Evolutionary conservation across 2,113 vertebrate genomes (phyloP), one percentile per base, ranked within the genome.

Genomic region (Nothocercus julius): DNA sequence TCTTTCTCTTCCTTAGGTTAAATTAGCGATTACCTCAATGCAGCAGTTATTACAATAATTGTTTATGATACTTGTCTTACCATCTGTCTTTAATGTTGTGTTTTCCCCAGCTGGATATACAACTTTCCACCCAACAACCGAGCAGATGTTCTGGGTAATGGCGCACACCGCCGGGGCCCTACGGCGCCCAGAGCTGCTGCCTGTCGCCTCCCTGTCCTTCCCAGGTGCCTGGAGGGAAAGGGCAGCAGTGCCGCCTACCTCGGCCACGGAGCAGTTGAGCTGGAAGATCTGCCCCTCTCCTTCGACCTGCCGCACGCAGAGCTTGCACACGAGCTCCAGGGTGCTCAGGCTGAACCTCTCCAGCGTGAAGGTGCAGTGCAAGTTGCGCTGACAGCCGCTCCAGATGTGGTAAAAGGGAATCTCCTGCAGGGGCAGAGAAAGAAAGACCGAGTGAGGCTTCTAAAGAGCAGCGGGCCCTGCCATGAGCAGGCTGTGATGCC

Each of bases 211-310:
- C 0, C 51, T 58, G 85, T 66, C 86, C 58, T 93, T 95, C 44
- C 61, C 32, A 44, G 44, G 44, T 44, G 44, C 44, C 44, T 5
- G 15, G 44, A 17, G 44, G 15, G 15, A 44, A 44, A 16, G 44
- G 14, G 28, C 44, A 82, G 47, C 66, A 89, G 68, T 8, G 3
- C 45, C 2, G 64, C 94, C 97, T 94, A 99, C 99, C 98, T 99
- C 99, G 25, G 98, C 98, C 94, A 99, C 80, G 1, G 98, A 98
- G 94, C 98, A 99, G 97, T 98, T 98, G 63, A 99, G 98, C 96
- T 99, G 99, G 96, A 99, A 99, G 96, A 99, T 99, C 97, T 99
- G 99, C 13, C 99, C 99, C 91, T 99, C 99, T 59, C 99, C 99
- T 92, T 99, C 99, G 0, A 99, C 99, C 97, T 99, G 99, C 25